Evolutionary conservation across 1,140 invertebrate genomes (phyloP).

Genomic region (Chymomyza costata): DNA sequence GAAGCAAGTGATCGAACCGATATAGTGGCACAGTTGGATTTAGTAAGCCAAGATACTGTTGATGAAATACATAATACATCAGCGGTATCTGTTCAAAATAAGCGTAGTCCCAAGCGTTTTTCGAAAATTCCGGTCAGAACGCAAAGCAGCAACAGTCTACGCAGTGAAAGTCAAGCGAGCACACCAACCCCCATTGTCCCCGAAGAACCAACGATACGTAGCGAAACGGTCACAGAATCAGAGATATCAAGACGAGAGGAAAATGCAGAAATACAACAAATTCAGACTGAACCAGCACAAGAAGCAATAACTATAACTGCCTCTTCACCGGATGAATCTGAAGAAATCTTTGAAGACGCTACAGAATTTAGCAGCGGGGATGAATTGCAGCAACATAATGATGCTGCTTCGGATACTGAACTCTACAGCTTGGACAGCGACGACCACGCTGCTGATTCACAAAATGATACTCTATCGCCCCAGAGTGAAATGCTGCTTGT

Average conservation of each 20-base stretch:
- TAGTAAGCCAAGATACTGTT: too few relatives aligned
- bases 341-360: constrained; percentile 61
- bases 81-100: constrained; percentile 1
- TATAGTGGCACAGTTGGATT: too few relatives aligned
- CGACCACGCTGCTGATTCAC: constrained; percentile 6
- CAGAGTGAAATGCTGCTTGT: constrained; percentile 32
- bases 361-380: constrained; percentile 43
- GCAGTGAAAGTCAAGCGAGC: constrained; percentile 39
- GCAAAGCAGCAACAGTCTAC: constrained; percentile 38
- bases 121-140: constrained; percentile 63
- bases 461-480: constrained; percentile 22
- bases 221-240: neutral
- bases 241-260: constrained; percentile 2
- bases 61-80: too few relatives aligned
- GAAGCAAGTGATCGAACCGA: neutral
- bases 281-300: neutral
- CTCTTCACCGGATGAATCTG: constrained; percentile 13
- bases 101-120: constrained; percentile 33
- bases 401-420: constrained; percentile 53
- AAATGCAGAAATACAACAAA: neutral
- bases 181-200: constrained; percentile 19
- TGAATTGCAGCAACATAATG: constrained; percentile 21
- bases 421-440: constrained; percentile 58
- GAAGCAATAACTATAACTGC: too few relatives aligned
- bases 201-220: neutral